Evolutionary conservation across 2,888 invertebrate species (phyloP).

Genomic region (Lysandra bellargus): DNA sequence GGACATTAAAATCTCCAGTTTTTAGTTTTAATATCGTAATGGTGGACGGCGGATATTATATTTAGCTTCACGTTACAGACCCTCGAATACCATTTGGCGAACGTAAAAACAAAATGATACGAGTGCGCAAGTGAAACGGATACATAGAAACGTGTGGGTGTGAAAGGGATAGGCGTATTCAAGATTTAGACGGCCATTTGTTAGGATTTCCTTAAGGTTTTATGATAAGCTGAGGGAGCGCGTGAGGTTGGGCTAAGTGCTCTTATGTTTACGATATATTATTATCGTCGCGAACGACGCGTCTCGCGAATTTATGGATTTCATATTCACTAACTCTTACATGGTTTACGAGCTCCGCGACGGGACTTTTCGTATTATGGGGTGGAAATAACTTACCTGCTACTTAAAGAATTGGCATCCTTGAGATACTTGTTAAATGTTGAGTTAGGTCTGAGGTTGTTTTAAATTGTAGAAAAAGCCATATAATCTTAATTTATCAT

Average conservation of each 20-base stretch:
- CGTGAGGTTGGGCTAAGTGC: constrained; percentile 47
- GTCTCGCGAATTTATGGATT: constrained; percentile 38
- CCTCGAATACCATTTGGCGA: constrained; percentile 22
- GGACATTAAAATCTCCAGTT: background rate
- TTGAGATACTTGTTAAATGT: too few relatives aligned
- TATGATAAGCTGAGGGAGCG: constrained; percentile 50
- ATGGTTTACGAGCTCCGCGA: background rate
- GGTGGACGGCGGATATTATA: constrained; percentile 20
- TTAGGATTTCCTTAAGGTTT: constrained; percentile 43
- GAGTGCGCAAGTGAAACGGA: constrained; percentile 26
- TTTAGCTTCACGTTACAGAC: constrained; percentile 15
- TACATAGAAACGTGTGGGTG: constrained; percentile 26
- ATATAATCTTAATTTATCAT: too few relatives aligned
- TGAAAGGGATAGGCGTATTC: constrained; percentile 35
- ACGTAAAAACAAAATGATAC: constrained; percentile 19
- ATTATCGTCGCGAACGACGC: constrained; percentile 41
- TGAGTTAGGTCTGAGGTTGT: too few relatives aligned
- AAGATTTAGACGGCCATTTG: constrained; percentile 40
- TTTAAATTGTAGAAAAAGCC: too few relatives aligned
- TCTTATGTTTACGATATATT: constrained; percentile 49
- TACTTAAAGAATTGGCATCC: background rate
- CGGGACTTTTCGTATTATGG: background rate
- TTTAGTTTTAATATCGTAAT: constrained; percentile 22
- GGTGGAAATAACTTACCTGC: background rate
- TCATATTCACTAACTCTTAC: constrained; percentile 32